Evolutionary conservation across 2,797 vertebrate species (phyloP).

Genomic region (Perodicticus potto): DNA sequence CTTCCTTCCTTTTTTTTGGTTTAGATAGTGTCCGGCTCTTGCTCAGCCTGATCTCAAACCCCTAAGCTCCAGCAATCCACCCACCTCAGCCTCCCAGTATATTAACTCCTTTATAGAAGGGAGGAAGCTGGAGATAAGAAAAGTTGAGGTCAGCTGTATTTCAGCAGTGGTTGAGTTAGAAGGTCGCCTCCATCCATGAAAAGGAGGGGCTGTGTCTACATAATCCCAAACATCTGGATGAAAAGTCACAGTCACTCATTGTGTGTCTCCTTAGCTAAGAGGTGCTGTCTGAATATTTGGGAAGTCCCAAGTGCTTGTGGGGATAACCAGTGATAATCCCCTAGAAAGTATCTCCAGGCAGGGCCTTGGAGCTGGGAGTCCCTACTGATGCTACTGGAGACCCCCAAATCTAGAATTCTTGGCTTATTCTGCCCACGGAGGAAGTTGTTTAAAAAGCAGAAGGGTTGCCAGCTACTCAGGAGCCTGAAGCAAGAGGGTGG

Average conservation of each 20-base stretch:
- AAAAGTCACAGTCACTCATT: not conserved
- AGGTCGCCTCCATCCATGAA: not conserved
- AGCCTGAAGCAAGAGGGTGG: too few species aligned
- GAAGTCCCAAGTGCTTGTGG: not conserved
- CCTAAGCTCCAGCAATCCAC: too few species aligned
- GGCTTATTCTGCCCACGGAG: not conserved
- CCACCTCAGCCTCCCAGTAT: too few species aligned
- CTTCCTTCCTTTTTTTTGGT: too few species aligned
- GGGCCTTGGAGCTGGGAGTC: not conserved
- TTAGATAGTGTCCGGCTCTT: too few species aligned
- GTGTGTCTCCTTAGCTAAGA: not conserved
- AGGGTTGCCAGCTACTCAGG: not conserved
- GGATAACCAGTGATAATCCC: rapidly evolving
- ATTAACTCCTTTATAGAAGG: not conserved
- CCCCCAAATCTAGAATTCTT: not conserved
- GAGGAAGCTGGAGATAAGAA: not conserved
- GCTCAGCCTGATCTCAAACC: too few species aligned
- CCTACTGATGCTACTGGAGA: not conserved
- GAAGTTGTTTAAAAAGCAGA: slow-evolving; percentile 14
- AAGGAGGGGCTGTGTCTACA: not conserved
- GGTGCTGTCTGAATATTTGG: not conserved
- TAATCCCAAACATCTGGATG: not conserved
- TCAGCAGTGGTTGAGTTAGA: not conserved
- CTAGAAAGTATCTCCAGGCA: not conserved
- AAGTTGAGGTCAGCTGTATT: not conserved